Conservation (phyloP, 2,888 invertebrate genomes). For the Meteorus cinctellus region DNA sequence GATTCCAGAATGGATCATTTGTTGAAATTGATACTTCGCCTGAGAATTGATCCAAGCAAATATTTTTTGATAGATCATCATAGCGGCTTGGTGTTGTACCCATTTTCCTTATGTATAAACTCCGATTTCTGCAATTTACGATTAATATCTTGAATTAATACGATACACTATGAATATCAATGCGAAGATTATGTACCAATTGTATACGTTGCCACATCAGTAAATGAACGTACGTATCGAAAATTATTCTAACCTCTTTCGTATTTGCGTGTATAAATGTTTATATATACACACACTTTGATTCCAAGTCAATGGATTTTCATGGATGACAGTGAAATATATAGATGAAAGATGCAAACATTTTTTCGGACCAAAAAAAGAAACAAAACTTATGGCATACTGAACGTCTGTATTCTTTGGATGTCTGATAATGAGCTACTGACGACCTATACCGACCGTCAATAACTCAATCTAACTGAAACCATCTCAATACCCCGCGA, state of each 20-base stretch:
- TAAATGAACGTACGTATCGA: neutral
- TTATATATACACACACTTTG: neutral
- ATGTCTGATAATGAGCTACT: neutral
- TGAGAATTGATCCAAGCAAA: conserved; percentile 85
- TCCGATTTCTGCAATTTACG: neutral
- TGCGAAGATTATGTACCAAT: neutral
- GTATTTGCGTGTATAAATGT: neutral
- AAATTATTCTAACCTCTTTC: conserved; percentile 7
- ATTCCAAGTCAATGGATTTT: neutral
- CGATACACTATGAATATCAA: neutral
- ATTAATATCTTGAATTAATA: neutral
- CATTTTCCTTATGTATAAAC: conserved; percentile 75
- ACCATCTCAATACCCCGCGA: neutral
- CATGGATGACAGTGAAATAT: neutral
- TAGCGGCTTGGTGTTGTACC: conserved; percentile 88
- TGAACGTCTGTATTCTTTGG: too few relatives aligned
- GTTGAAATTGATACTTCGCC: conserved; percentile 86
- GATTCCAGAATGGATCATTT: conserved; percentile 96
- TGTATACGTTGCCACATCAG: neutral
- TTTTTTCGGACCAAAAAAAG: neutral
- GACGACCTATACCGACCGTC: neutral
- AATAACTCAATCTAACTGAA: neutral
- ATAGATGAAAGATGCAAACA: neutral
- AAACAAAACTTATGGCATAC: too few relatives aligned
- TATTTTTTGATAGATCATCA: conserved; percentile 87